Evolutionary conservation across 2,113 vertebrate genomes (phyloP).

Genomic region (Phalacrocorax carbo): DNA sequence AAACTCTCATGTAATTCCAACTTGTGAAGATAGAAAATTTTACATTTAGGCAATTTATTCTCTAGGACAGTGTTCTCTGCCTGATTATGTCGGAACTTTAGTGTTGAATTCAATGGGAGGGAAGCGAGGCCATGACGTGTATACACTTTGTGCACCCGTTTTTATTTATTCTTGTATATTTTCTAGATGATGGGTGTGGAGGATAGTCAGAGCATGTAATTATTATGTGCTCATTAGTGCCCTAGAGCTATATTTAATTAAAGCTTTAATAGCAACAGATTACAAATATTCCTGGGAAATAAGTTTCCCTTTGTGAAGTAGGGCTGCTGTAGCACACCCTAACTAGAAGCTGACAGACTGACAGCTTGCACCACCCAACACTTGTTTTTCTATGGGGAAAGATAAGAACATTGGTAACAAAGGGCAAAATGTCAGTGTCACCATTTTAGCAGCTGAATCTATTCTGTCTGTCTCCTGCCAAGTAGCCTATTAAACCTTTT

Average conservation of each 20-base stretch:
- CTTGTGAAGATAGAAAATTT: background rate
- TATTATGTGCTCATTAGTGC: conserved; percentile 5
- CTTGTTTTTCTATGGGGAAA: background rate
- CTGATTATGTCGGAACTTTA: background rate
- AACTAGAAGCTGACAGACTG: background rate
- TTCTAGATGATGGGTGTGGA: conserved; percentile 2
- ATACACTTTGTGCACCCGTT: background rate
- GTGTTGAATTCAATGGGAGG: background rate
- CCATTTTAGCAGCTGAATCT: conserved; percentile 22
- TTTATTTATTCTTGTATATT: background rate
- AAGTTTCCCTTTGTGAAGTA: background rate
- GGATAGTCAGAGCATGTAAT: conserved; percentile 40
- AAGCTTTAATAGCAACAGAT: conserved; percentile 49
- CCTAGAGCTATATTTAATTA: conserved; percentile 40
- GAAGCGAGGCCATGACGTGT: background rate
- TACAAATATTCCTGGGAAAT: conserved; percentile 55
- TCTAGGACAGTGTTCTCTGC: background rate
- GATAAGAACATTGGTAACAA: background rate
- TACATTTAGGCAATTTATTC: background rate
- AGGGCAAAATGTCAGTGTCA: conserved; percentile 44
- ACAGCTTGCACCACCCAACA: background rate
- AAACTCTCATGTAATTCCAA: background rate
- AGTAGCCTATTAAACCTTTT: conserved; percentile 11
- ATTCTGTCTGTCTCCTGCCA: conserved; percentile 32
- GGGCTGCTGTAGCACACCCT: background rate